Evolutionary conservation across 2,797 vertebrate species (phyloP), one percentile per base, ranked within the genome.

Genomic region (Myotis findleyi): DNA sequence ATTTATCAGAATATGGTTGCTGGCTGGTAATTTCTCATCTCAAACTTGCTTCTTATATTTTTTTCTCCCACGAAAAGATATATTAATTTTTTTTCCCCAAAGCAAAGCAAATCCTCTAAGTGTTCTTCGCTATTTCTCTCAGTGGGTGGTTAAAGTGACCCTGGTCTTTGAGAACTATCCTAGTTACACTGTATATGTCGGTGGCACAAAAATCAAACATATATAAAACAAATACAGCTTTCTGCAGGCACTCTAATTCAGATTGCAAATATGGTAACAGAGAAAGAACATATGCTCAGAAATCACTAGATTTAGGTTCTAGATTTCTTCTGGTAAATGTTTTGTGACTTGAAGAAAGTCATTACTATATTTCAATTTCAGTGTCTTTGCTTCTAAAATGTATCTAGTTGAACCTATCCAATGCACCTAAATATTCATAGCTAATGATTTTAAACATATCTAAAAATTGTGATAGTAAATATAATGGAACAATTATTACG

Each of bases 21-120:
- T 95, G 71, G 59, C 68, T 93, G 97, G 90, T 93, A 96, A 98
- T 97, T 96, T 97, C 76, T 97, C 93, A 95, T 94, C 81, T 93
- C 96, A n/a, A 97, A 76, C 62, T 95, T 96, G 49, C 30, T 94
- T 53, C 87, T 80, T 68, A 95, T 41, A 38, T 82, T 30, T 33
- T 49, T 87, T 69, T 87, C 41, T 69, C 53, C 49, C 80, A 55
- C 20, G 76, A 71, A 41, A 94, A 94, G 25, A 95, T 53, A 96
- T 55, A 98, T 2, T 93, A 47, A 97, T 49, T 33, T 47, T 59
- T 30, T 51, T 5, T 18, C 0, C 64, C 17, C n/a, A 83, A 94
- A 97, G 87, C 1, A 93, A 14, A 30, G 36, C 17, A 6, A 73
- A 89, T 71, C 83, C 76, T 94, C 59, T 44, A 76, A 69, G 8